These are phyloP conservation scores for Pediacus dermestoides DNA, from an alignment of 2,888 invertebrate species.

Conservation along the genomic window DNA sequence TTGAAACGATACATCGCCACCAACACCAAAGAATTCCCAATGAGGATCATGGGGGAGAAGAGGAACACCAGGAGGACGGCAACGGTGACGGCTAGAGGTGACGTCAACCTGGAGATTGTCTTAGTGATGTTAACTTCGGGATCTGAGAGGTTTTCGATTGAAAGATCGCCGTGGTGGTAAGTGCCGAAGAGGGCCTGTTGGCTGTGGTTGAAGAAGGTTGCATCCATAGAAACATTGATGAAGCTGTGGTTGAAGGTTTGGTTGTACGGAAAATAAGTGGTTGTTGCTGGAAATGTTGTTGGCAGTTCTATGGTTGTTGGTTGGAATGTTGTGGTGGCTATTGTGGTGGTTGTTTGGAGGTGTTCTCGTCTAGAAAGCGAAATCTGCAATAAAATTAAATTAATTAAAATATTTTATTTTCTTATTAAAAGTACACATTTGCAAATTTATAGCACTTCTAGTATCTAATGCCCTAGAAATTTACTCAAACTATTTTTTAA, in stretches of 20 bases:
- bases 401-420: no score
- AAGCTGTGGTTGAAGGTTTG: conserved; percentile 28
- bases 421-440: no score
- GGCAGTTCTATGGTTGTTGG: not conserved
- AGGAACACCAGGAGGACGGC: conserved; percentile 54
- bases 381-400: no score
- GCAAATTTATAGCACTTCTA: no score
- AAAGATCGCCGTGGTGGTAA: conserved; percentile 34
- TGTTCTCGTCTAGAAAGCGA: no score
- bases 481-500: no score
- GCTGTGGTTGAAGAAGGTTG: conserved; percentile 38
- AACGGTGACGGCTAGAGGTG: conserved; percentile 50
- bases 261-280: not conserved
- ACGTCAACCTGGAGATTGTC: conserved; percentile 41
- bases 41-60: conserved; percentile 57
- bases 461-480: no score
- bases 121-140: conserved; percentile 41
- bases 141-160: conserved; percentile 38
- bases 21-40: conserved; percentile 58
- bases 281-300: not conserved
- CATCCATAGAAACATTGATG: conserved; percentile 43
- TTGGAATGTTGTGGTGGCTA: not conserved
- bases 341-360: not conserved
- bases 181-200: conserved; percentile 38
- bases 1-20: conserved; percentile 59